Evolutionary conservation across 1,140 invertebrate species (phyloP), one percentile per base, ranked within the genome.

Genomic region (Tetramorium parvispinum): DNA sequence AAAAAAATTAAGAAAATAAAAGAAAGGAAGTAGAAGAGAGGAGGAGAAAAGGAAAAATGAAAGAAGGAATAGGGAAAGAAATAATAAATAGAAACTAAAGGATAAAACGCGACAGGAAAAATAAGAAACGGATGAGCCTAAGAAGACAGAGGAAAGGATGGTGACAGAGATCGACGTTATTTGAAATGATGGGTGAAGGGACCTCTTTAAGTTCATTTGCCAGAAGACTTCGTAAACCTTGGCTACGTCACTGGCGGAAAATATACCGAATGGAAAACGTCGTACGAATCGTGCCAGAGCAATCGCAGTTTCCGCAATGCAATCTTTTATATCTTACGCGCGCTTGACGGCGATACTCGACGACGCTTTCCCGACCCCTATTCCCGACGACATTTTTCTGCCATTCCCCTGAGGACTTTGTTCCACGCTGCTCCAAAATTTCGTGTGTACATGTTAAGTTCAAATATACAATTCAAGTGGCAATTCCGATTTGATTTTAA

Each of bases 321-420:
- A 83, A 83, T 83, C 68, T 83, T 75, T 83, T 83, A 83, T 73
- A 73, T 24, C 65, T 57, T 82, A 71, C 27, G 68, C 68, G 27
- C 68, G 68, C 68, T 73, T 83, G 37, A 75, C 79, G 79, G 68
- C 43, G 24, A 75, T 75, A 75, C 79, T 73, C 53, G 21, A 53
- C 49, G n/a, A 55, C 16, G 79, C 66, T 73, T 73, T 57, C 16
- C n/a, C 78, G 37, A n/a, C 65, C 6, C 16, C 21, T 55, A 65
- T 46, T 55, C 57, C 8, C 77, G 32, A 65, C 49, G 78, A 57
- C 68, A 73, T 32, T 81, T 70, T 81, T 81, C 78, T 21, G 16
- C 49, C 37, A 13, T 81, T 81, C 37, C 49, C 63, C n/a, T 43
- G 32, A 71, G 78, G 16, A 55, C 37, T 81, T 59, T 16, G 16